Percentiles rank a stretch among this genome's conserved stretches.
Evolutionary conservation across 2,888 invertebrate genomes (phyloP).

Genomic region (Alentia gelatinosa): DNA sequence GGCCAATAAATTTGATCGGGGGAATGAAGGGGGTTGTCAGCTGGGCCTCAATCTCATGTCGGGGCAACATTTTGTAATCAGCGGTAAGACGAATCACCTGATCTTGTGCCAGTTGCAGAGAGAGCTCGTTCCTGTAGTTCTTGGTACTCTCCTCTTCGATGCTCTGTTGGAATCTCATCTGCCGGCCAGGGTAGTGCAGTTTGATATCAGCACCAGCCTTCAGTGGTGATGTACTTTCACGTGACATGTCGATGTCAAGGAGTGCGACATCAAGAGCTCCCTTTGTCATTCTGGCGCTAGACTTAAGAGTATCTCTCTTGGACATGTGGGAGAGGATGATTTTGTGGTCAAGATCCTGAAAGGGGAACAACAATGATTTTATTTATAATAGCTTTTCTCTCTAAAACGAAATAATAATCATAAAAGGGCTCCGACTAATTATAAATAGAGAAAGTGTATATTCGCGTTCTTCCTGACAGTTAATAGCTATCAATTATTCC

Average conservation of each 20-base stretch:
- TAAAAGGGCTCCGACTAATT: too few species aligned
- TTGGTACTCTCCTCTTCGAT: conserved; percentile 54
- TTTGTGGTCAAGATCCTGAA: not conserved
- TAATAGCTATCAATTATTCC: too few species aligned
- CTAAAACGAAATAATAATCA: too few species aligned
- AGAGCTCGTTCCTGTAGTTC: conserved; percentile 58
- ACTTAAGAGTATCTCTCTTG: not conserved
- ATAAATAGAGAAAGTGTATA: too few species aligned
- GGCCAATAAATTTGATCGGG: conserved; percentile 60
- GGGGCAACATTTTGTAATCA: conserved; percentile 60
- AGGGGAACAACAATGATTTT: not conserved
- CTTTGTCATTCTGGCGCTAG: not conserved
- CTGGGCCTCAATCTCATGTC: conserved; percentile 62
- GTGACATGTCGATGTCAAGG: conserved; percentile 58
- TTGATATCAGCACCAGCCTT: conserved; percentile 22
- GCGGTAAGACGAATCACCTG: conserved; percentile 50
- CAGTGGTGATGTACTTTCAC: conserved; percentile 59
- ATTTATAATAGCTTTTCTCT: too few species aligned
- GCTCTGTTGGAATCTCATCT: conserved; percentile 55
- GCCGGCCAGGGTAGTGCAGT: conserved; percentile 60
- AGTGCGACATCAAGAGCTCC: conserved; percentile 17
- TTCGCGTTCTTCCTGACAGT: too few species aligned
- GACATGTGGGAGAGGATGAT: not conserved
- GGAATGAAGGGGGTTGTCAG: conserved; percentile 55
- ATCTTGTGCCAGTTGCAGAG: conserved; percentile 55